Base-by-base conservation (phyloP, 2,113 vertebrate genomes). In the Corythoichthys intestinalis region DNA sequence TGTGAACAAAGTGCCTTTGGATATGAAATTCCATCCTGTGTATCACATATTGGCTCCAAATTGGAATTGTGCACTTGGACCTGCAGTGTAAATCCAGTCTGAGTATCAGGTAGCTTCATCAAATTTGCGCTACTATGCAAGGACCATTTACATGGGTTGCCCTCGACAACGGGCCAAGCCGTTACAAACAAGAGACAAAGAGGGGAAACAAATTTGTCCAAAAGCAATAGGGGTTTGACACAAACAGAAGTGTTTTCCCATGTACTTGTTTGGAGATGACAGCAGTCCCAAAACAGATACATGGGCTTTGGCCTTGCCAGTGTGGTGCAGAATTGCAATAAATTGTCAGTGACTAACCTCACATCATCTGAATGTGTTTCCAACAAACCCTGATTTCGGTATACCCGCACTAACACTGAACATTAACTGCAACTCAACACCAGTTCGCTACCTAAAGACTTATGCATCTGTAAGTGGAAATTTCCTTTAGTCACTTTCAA, bases 61-160 rank as follows among this genome's bases (percentile, higher is more conserved):
- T 1, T 58, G 12, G 34, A 58, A 15, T 5, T 37, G 34, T 13
- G 12, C 11, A 37, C 56, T 58, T 58, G 56, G 56, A 13, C 56
- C 56, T 58, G 56, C 56, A 37, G 56, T 58, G 56, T 58, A 37
- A 58, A 58, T 58, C 56, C 56, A 58, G 56, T 12, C 56, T 6
- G 35, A 58, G 74, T 85, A 75, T 78, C 44, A 59, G 76, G 66
- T 14, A 67, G 82, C 69, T 83, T 64, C 20, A 12, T 53, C 6
- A 66, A 86, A 80, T 88, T 85, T 86, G 35, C 4, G 35, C 76
- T 79, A 68, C 69, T 83, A 74, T 82, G 73, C 20, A 73, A 88
- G 88, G 91, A 91, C 91, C 91, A 93, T 92, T 90, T 88, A 92
- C 91, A 93, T 77, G 91, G 91, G 91, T 89, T 92, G 92, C 87